phyloP scores from a whole-genome alignment of 2,797 vertebrate genomes.

The Ispidina picta region DNA sequence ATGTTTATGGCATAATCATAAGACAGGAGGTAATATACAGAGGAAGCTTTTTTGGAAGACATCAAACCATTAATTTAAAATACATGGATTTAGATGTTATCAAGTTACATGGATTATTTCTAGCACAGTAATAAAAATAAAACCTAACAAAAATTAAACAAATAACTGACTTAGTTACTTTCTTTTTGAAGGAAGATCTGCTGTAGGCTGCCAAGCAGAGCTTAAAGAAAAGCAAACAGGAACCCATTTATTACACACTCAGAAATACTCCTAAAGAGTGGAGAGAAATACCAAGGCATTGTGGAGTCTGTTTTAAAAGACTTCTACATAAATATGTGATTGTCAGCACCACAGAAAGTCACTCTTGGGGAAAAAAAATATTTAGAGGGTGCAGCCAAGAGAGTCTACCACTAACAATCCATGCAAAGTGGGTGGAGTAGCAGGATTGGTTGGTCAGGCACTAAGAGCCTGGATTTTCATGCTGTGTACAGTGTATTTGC shows the following conservation, averaged over 20 bases:
- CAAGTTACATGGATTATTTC: background rate
- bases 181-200: background rate
- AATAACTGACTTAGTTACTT: background rate
- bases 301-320: background rate
- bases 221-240: background rate
- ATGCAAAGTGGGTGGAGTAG: background rate
- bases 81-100: background rate
- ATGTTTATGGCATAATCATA: background rate
- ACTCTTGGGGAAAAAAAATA: background rate
- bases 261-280: background rate
- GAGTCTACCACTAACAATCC: background rate
- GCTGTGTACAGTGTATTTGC: background rate
- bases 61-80: background rate
- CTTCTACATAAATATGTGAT: background rate
- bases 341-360: background rate
- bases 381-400: background rate
- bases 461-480: background rate
- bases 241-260: background rate
- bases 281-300: background rate
- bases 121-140: background rate
- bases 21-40: background rate
- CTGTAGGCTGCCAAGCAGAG: background rate
- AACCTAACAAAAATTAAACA: background rate
- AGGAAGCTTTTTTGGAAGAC: background rate
- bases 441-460: accelerated